Conservation (phyloP, 1,140 invertebrate genomes). For the Polyergus mexicanus region DNA sequence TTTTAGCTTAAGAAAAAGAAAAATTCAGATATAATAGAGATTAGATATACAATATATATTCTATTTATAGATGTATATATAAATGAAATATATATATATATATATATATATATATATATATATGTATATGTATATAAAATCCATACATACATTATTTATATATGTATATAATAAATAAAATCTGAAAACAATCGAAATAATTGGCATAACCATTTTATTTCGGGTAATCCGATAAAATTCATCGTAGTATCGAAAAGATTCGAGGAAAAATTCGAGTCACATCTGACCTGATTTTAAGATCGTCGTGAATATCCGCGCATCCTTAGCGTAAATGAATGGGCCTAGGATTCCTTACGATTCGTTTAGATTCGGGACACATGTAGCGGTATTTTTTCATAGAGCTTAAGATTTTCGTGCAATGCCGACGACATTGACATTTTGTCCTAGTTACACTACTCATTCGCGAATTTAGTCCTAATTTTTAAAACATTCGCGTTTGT, state of each 20-base stretch:
- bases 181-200: background rate
- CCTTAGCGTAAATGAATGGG: constrained; percentile 12
- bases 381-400: constrained; percentile 6
- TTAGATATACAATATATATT: too few relatives aligned
- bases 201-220: too few relatives aligned
- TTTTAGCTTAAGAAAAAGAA: background rate
- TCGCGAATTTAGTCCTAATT: background rate
- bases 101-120: too few relatives aligned
- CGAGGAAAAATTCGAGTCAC: too few relatives aligned
- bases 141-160: too few relatives aligned
- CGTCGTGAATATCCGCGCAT: constrained; percentile 25
- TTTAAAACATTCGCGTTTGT: background rate
- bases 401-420: constrained; percentile 35
- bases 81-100: too few relatives aligned
- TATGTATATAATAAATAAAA: background rate
- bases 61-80: too few relatives aligned
- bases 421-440: background rate
- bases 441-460: background rate
- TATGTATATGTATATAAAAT: too few relatives aligned
- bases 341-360: constrained; percentile 33
- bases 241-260: too few relatives aligned
- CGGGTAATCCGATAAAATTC: too few relatives aligned
- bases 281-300: too few relatives aligned
- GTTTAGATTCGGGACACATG: background rate
- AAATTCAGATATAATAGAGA: too few relatives aligned